phyloP scores from a whole-genome alignment of 1,140 invertebrate species.

The Macrobrachium rosenbergii region DNA sequence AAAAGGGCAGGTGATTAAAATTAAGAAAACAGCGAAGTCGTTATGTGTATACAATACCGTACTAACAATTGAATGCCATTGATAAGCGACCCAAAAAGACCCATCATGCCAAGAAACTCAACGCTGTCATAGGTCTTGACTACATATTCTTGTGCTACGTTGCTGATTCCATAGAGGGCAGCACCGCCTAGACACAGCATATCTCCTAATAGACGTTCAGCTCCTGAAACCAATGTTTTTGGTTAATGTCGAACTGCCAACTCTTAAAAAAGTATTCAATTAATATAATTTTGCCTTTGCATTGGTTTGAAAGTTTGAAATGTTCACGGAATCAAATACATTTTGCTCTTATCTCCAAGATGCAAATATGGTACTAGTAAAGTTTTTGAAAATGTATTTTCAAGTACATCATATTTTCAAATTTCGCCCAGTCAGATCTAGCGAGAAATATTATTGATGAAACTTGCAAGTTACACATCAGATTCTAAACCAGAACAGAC shows the following conservation, averaged over 20 bases:
- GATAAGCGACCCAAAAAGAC: constrained; percentile 85
- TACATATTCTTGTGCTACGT: constrained; percentile 86
- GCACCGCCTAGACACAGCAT: constrained; percentile 87
- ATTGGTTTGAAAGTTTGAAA: too few species aligned
- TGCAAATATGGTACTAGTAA: too few species aligned
- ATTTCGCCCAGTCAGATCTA: too few species aligned
- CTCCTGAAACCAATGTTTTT: constrained; percentile 74
- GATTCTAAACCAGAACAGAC: too few species aligned
- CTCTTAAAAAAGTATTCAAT: neutral
- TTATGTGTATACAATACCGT: neutral
- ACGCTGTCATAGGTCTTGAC: constrained; percentile 84
- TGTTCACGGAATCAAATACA: too few species aligned
- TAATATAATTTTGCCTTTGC: neutral
- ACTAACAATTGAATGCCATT: constrained; percentile 85
- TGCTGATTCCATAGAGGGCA: constrained; percentile 84
- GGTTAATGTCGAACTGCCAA: neutral
- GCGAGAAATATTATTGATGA: too few species aligned
- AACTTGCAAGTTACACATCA: too few species aligned
- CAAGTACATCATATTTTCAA: too few species aligned
- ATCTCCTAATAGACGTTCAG: constrained; percentile 85
- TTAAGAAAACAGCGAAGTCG: too few species aligned
- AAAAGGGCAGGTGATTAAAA: too few species aligned
- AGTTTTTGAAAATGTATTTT: too few species aligned
- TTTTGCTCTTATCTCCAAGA: too few species aligned
- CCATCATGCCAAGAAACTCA: constrained; percentile 89